Evolutionary conservation across 1,140 invertebrate species (phyloP).

Genomic region (Zaprionus tsacasi): DNA sequence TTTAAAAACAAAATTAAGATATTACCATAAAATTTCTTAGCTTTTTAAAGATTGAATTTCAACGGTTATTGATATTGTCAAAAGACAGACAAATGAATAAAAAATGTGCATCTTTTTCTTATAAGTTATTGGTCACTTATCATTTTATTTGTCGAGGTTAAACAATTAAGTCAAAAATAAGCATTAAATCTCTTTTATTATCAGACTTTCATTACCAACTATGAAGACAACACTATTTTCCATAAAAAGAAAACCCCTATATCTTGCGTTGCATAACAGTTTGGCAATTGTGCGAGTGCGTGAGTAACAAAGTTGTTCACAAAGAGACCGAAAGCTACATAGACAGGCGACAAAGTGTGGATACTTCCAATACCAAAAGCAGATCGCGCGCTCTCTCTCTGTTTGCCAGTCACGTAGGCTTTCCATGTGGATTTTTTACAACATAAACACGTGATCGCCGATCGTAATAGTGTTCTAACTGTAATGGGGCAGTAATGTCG

Average conservation of each 20-base stretch:
- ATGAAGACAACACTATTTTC: not conserved
- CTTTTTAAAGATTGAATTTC: too few relatives aligned
- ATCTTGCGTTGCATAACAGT: not conserved
- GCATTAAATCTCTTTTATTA: not conserved
- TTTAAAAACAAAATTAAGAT: not conserved
- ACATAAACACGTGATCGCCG: conserved; percentile 60
- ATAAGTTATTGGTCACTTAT: not conserved
- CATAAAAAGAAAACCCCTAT: not conserved
- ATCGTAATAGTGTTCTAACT: conserved; percentile 60
- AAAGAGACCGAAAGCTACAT: not conserved
- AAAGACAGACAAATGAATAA: not conserved
- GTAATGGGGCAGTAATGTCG: conserved; percentile 42
- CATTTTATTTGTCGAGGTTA: not conserved
- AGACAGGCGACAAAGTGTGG: conserved; percentile 14
- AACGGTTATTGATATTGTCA: too few relatives aligned
- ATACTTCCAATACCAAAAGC: conserved; percentile 10
- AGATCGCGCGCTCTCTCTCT: not conserved
- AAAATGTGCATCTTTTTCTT: not conserved
- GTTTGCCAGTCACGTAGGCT: conserved; percentile 58
- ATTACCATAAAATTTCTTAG: too few relatives aligned
- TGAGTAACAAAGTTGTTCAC: not conserved
- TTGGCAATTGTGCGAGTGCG: conserved; percentile 2
- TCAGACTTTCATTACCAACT: not conserved
- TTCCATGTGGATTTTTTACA: conserved; percentile 50
- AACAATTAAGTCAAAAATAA: not conserved